Base-by-base conservation (phyloP, 2,888 invertebrate species). In the Argynnis bischoffii region DNA sequence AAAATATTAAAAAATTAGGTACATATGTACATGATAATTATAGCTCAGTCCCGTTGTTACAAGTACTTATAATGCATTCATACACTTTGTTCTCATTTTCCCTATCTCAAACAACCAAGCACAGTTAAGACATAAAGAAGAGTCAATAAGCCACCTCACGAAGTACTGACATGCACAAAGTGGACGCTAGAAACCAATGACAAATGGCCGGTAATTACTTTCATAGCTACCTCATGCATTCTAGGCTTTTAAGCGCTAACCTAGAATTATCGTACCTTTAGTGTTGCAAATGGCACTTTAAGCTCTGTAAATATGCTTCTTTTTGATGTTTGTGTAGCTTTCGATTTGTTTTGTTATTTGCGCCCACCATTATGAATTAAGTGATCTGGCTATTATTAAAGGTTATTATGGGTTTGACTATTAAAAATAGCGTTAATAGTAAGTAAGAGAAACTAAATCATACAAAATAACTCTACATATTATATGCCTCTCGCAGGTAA, bases 181-280 rank as follows among this genome's bases (percentile, higher is more conserved):
- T 54, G 47, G 54, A 54, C 48, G 63, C 59, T 57, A 48, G 63
- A 66, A 76, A 75, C 76, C 66, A 59, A 71, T 73, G 73, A 71
- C 76, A 76, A 80, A 78, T 76, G 78, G 71, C 72, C 74, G 70
- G 69, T 71, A 74, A 77, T 75, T 78, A 75, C 75, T 75, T 75
- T 78, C 70, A 75, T 77, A 74, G 69, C 69, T 69, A 70, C 70
- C 55, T 68, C 63, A 66, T 53, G 55, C 63, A 69, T 69, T 65
- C 71, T 71, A 71, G 60, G 57, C 67, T 72, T 65, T 65, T 68
- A 68, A 66, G 55, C 59, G 67, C 64, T 57, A 59, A 63, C 63
- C 54, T 56, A 53, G 69, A 63, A 67, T 71, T 69, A 71, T 59
- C 67, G 69, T 69, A 69, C 55, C 31, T 51, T 41, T 53, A 21